These are phyloP conservation scores for Hormaphis cornu DNA, from an alignment of 1,140 invertebrate species.

Conservation along the genomic window DNA sequence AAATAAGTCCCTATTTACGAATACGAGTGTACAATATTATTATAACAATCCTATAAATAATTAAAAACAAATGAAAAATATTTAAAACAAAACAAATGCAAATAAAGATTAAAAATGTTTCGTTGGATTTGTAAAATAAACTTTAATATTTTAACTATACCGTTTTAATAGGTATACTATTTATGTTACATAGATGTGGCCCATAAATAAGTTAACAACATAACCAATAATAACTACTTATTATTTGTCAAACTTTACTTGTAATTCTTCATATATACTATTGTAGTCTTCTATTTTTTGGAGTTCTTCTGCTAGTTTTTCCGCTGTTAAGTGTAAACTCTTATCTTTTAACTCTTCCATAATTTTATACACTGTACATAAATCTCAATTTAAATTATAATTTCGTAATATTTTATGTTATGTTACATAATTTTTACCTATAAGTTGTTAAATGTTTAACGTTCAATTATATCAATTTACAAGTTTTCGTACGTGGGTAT, in stretches of 20 bases:
- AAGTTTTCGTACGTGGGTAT: too few relatives aligned
- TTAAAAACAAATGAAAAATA: slow-evolving; percentile 10
- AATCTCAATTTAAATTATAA: too few relatives aligned
- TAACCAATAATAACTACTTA: background rate
- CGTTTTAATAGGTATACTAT: background rate
- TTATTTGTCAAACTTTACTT: slow-evolving; percentile 42
- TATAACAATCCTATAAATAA: too few relatives aligned
- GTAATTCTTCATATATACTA: slow-evolving; percentile 53
- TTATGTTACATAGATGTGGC: background rate
- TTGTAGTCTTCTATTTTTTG: slow-evolving; percentile 54
- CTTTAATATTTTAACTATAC: background rate
- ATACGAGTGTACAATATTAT: too few relatives aligned
- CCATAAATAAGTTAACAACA: slow-evolving; percentile 1
- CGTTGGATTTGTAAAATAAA: background rate
- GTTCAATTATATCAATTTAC: too few relatives aligned
- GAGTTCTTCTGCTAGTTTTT: slow-evolving; percentile 54
- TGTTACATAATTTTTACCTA: too few relatives aligned
- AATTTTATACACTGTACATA: too few relatives aligned
- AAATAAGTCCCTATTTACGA: too few relatives aligned
- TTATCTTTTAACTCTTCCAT: slow-evolving; percentile 49
- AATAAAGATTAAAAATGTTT: background rate
- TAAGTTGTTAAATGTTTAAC: too few relatives aligned
- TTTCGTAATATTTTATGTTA: too few relatives aligned
- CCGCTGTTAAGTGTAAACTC: slow-evolving; percentile 51
- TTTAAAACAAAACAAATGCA: slow-evolving; percentile 9